Conservation (phyloP, 2,113 vertebrate species). For the Engystomops pustulosus region DNA sequence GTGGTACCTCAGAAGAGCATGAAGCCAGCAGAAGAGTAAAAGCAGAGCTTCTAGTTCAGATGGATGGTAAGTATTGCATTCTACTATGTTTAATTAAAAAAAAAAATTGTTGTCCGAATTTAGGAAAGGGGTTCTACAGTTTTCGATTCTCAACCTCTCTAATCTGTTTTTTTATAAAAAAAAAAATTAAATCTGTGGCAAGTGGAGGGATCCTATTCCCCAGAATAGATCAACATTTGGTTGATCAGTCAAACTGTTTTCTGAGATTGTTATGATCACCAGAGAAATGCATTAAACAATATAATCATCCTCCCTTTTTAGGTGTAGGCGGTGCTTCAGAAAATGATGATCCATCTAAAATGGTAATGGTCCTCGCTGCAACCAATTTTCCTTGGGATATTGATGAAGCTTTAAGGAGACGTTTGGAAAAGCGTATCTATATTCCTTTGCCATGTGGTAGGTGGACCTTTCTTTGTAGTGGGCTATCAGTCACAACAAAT, state of each 20-base stretch:
- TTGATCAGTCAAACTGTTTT: no score
- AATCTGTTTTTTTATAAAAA: no score
- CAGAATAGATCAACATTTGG: no score
- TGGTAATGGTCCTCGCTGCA: constrained; percentile 98
- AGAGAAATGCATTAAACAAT: neutral
- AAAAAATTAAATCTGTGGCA: no score
- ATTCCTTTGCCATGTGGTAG: constrained; percentile 97
- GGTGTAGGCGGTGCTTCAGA: constrained; percentile 94
- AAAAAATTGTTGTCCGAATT: no score
- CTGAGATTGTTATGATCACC: no score
- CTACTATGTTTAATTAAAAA: neutral
- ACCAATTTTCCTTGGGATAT: constrained; percentile 99
- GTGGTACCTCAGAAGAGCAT: constrained; percentile 95
- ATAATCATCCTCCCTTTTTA: constrained; percentile 61
- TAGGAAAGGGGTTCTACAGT: no score
- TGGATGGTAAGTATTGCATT: constrained; percentile 86
- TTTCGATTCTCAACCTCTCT: no score
- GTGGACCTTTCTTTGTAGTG: neutral
- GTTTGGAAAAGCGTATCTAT: constrained; percentile 97
- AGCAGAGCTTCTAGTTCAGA: constrained; percentile 94
- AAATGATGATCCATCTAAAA: constrained; percentile 95
- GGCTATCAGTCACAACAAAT: no score
- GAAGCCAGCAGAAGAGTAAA: constrained; percentile 96
- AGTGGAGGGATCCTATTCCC: no score
- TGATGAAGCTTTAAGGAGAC: constrained; percentile 92